Conservation (phyloP, 2,797 vertebrate species). For the Amazona finschi region DNA sequence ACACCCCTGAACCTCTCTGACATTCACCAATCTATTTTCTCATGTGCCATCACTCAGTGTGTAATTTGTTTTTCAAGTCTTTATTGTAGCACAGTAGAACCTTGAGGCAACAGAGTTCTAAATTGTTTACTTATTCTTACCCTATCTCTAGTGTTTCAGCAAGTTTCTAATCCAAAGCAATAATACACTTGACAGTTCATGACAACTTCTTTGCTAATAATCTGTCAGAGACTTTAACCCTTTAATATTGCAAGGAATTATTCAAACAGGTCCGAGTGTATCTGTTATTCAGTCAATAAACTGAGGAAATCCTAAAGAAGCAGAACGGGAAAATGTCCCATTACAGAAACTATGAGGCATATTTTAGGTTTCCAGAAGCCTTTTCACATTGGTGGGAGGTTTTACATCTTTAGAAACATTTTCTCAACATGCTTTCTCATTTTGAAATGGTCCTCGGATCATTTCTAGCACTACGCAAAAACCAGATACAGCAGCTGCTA, state of each 20-base stretch:
- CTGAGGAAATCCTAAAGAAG: background rate
- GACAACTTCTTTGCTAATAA: background rate
- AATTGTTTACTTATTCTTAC: constrained; percentile 20
- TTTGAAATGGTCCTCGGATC: background rate
- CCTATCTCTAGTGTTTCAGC: background rate
- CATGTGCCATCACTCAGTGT: background rate
- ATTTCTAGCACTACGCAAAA: background rate
- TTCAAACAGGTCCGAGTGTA: background rate
- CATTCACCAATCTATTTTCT: background rate
- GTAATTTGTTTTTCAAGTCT: background rate
- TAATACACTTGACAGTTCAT: constrained; percentile 25
- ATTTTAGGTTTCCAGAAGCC: background rate
- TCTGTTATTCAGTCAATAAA: background rate
- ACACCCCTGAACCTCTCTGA: background rate
- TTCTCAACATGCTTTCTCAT: background rate
- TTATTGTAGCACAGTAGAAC: background rate
- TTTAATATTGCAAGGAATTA: constrained; percentile 20
- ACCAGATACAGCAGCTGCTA: background rate
- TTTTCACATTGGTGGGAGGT: background rate
- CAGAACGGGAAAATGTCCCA: background rate
- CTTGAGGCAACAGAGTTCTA: background rate
- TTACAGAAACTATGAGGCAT: background rate
- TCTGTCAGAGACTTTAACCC: constrained; percentile 15
- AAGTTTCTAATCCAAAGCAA: constrained; percentile 13
- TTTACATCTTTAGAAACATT: background rate